These are phyloP conservation scores for Graphium colonna DNA, from an alignment of 2,888 invertebrate genomes.

Conservation along the genomic window DNA sequence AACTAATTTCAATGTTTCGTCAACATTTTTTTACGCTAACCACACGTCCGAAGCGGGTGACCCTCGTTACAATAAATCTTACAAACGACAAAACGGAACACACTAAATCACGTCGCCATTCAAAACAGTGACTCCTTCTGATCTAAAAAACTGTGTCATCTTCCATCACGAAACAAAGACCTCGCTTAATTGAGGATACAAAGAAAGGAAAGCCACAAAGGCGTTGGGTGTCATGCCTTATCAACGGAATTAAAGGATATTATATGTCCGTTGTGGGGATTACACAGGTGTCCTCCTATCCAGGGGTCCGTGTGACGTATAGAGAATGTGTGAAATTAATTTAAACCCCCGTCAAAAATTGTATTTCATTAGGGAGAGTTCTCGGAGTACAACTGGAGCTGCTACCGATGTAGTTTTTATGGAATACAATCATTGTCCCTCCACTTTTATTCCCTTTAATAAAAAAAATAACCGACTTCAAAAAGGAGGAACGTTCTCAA, in stretches of 20 bases:
- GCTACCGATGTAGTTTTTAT: slow-evolving; percentile 4
- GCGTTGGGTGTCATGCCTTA: slow-evolving; percentile 75
- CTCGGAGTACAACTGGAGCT: not conserved
- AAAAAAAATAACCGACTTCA: no score
- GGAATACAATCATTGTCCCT: no score
- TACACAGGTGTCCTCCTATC: slow-evolving; percentile 69
- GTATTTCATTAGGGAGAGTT: not conserved
- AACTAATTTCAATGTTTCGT: no score
- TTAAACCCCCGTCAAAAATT: not conserved
- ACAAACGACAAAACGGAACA: slow-evolving; percentile 60
- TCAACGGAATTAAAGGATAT: slow-evolving; percentile 77
- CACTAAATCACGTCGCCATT: slow-evolving; percentile 73
- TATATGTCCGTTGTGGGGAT: slow-evolving; percentile 71
- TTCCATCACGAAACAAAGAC: slow-evolving; percentile 66
- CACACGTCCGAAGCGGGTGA: slow-evolving; percentile 40
- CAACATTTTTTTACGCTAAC: no score
- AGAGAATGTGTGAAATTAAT: slow-evolving; percentile 7
- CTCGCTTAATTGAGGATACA: slow-evolving; percentile 68
- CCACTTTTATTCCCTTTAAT: no score
- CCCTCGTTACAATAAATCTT: slow-evolving; percentile 61
- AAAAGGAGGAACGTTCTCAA: no score
- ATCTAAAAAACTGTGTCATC: slow-evolving; percentile 62
- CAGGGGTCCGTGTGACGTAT: slow-evolving; percentile 32
- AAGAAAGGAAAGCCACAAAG: slow-evolving; percentile 60
- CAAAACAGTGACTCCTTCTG: slow-evolving; percentile 63